Evolutionary conservation across 2,113 vertebrate species (phyloP).

Genomic region (Ramphastos sulfuratus): DNA sequence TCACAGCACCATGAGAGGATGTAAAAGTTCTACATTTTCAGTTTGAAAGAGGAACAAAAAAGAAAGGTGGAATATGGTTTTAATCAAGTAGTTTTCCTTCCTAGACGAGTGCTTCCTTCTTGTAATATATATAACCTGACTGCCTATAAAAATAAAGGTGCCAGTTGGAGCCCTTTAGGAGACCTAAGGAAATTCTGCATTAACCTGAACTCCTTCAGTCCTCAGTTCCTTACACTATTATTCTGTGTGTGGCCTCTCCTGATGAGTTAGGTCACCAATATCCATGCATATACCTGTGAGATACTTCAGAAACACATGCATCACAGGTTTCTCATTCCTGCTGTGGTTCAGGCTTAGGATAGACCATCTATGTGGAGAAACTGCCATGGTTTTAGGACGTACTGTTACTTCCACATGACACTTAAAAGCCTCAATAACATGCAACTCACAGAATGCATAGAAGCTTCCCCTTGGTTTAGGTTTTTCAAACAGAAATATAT

Average conservation of each 20-base stretch:
- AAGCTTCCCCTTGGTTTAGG: neutral
- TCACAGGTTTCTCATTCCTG: neutral
- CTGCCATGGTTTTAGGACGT: neutral
- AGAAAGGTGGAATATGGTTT: slow-evolving; percentile 65
- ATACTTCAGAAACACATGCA: neutral
- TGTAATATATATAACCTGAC: slow-evolving; percentile 70
- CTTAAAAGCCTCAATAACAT: neutral
- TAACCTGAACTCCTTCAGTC: slow-evolving; percentile 54
- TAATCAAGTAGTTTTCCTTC: slow-evolving; percentile 70
- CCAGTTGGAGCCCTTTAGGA: slow-evolving; percentile 58
- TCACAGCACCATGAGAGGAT: slow-evolving; percentile 54
- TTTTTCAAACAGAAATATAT: neutral
- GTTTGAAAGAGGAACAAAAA: neutral
- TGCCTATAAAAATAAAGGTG: slow-evolving; percentile 72
- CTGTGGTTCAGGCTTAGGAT: neutral
- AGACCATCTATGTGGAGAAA: neutral
- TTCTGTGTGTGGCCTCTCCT: slow-evolving; percentile 60
- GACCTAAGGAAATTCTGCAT: slow-evolving; percentile 69
- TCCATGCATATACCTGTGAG: neutral
- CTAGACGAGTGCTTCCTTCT: slow-evolving; percentile 67
- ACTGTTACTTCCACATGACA: neutral
- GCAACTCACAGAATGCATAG: neutral
- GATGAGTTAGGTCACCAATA: slow-evolving; percentile 16
- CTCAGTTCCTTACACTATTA: slow-evolving; percentile 18
- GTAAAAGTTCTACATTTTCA: slow-evolving; percentile 61